A percentile compares a stretch with the other conserved stretches of the same genome.
Evolutionary conservation across 2,888 invertebrate genomes (phyloP).

Genomic region (Nomada goodeniana): DNA sequence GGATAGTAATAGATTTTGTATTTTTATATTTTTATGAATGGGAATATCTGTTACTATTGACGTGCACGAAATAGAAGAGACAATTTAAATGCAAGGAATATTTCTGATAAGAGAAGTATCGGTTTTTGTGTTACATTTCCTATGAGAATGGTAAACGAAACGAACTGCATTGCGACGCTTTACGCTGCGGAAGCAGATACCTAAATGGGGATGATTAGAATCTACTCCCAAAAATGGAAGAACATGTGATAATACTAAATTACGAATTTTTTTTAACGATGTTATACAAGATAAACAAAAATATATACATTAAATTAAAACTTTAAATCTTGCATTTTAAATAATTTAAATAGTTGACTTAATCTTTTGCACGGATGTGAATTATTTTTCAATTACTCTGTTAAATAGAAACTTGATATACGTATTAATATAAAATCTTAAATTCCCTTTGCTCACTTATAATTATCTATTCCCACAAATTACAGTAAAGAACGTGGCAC

Average conservation of each 20-base stretch:
- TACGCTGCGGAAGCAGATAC: neutral
- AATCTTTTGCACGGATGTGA: too few species aligned
- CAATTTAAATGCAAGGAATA: neutral
- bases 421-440: neutral
- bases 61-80: too few species aligned
- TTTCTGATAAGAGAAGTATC: neutral
- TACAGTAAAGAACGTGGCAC: too few species aligned
- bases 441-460: neutral
- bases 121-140: neutral
- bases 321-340: neutral
- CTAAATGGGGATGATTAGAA: slow-evolving; percentile 3
- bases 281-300: neutral
- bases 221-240: neutral
- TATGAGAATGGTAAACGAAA: slow-evolving; percentile 13
- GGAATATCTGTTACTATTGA: neutral
- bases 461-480: neutral
- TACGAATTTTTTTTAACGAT: neutral
- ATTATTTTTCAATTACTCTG: neutral
- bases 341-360: neutral
- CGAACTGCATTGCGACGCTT: slow-evolving; percentile 53
- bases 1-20: neutral
- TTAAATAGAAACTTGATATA: neutral
- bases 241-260: neutral
- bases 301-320: neutral
- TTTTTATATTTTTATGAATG: neutral